Evolutionary conservation across 2,113 vertebrate species (phyloP).

Genomic region (Mola mola): DNA sequence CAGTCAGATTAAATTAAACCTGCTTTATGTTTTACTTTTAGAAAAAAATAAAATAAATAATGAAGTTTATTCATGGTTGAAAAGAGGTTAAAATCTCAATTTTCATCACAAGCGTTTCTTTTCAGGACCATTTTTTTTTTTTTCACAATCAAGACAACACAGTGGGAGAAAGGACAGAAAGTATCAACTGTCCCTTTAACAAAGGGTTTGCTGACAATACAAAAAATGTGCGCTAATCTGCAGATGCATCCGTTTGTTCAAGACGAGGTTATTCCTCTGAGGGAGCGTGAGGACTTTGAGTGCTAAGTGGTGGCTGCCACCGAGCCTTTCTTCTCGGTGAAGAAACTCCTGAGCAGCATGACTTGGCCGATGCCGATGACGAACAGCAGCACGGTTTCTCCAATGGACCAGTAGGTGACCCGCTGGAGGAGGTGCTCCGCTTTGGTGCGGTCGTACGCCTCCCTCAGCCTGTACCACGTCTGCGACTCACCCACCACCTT

Average conservation of each 20-base stretch:
- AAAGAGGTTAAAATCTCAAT: conserved; percentile 7
- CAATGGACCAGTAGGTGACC: conserved; percentile 87
- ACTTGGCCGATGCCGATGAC: conserved; percentile 89
- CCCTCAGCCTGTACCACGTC: conserved; percentile 87
- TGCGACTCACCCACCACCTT: conserved; percentile 87
- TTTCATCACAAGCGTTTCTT: conserved; percentile 11
- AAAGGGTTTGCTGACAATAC: conserved; percentile 3
- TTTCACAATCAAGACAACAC: conserved; percentile 2
- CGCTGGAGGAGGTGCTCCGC: conserved; percentile 86
- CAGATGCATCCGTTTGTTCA: conserved; percentile 3
- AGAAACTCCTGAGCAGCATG: conserved; percentile 90
- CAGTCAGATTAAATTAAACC: not conserved
- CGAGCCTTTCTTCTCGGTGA: conserved; percentile 82
- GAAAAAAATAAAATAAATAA: conserved; percentile 31
- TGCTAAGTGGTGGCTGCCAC: conserved; percentile 75
- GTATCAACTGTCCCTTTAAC: not conserved
- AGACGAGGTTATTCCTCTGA: not conserved
- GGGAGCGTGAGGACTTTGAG: not conserved
- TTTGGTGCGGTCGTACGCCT: conserved; percentile 86
- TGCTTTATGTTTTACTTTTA: conserved; percentile 6
- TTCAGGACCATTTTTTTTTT: no score
- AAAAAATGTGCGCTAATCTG: not conserved
- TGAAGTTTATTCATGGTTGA: conserved; percentile 12
- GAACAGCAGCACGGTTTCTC: conserved; percentile 86
- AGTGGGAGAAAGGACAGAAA: not conserved